A percentile compares a stretch with the other conserved stretches of the same genome.
Conservation (phyloP, 2,888 invertebrate species). For the Emmelina monodactyla region DNA sequence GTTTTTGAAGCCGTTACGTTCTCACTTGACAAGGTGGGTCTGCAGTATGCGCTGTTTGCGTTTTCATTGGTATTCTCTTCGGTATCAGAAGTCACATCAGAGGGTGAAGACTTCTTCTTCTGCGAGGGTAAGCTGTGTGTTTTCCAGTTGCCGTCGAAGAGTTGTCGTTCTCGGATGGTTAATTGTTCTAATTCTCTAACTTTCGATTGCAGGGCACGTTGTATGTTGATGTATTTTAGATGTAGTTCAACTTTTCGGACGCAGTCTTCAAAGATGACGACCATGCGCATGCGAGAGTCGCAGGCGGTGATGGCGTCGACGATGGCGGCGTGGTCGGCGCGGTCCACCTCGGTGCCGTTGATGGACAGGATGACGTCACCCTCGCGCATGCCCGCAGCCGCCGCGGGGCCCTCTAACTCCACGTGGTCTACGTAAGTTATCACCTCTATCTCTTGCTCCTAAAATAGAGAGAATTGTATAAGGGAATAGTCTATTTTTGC, state of each 20-base stretch:
- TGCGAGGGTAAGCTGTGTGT: conserved; percentile 88
- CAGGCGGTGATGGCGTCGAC: conserved; percentile 92
- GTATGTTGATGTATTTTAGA: conserved; percentile 90
- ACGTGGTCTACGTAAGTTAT: conserved; percentile 98
- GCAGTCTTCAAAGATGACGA: conserved; percentile 96
- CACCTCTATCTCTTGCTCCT: conserved; percentile 92
- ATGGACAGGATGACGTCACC: conserved; percentile 97
- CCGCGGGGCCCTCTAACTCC: conserved; percentile 91
- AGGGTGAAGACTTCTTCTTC: conserved; percentile 74
- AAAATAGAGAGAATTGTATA: conserved; percentile 9
- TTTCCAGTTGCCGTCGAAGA: conserved; percentile 87
- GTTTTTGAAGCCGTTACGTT: conserved; percentile 68
- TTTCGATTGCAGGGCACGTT: conserved; percentile 83
- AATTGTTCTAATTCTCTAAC: conserved; percentile 85
- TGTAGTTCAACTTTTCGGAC: conserved; percentile 93
- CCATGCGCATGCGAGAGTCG: conserved; percentile 92
- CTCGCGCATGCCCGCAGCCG: conserved; percentile 91
- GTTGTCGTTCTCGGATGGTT: conserved; percentile 80
- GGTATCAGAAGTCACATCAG: conserved; percentile 45
- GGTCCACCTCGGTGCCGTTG: conserved; percentile 95
- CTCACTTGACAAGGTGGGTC: conserved; percentile 84
- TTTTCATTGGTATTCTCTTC: conserved; percentile 51
- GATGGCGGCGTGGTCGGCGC: conserved; percentile 90
- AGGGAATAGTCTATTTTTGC: too few species aligned
- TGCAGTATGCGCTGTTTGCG: conserved; percentile 70